phyloP scores from a whole-genome alignment of 2,797 vertebrate species.

The Parotocinclus haroldoi region DNA sequence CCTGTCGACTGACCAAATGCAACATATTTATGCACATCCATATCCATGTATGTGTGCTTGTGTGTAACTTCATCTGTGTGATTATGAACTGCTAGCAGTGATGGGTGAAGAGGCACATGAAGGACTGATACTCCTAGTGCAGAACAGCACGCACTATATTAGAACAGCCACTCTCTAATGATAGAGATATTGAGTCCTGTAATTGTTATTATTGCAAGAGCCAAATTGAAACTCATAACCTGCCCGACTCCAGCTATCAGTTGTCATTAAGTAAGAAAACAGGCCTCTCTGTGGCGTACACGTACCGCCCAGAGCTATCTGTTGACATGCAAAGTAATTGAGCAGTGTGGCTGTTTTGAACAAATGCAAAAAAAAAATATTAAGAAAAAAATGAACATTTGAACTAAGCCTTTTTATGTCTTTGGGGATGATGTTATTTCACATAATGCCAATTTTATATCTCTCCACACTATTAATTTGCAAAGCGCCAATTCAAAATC shows the following conservation, averaged over 20 bases:
- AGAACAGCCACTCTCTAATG: constrained; percentile 61
- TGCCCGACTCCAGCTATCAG: constrained; percentile 76
- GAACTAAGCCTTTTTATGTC: constrained; percentile 77
- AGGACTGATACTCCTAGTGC: constrained; percentile 36
- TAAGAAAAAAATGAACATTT: constrained; percentile 67
- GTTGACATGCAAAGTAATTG: constrained; percentile 77
- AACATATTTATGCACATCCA: too few relatives aligned
- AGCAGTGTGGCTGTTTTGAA: constrained; percentile 65
- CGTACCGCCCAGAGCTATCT: constrained; percentile 71
- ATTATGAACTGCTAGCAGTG: constrained; percentile 44
- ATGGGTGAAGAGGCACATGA: constrained; percentile 43
- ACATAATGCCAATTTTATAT: constrained; percentile 76
- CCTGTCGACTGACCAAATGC: too few relatives aligned
- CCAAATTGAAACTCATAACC: constrained; percentile 80
- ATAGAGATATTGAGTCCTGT: constrained; percentile 72
- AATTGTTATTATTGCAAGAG: constrained; percentile 79
- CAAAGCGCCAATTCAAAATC: constrained; percentile 71
- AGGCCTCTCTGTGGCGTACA: constrained; percentile 50
- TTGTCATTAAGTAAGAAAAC: constrained; percentile 76
- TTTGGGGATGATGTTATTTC: constrained; percentile 76
- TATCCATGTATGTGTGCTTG: not conserved
- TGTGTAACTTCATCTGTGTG: constrained; percentile 12
- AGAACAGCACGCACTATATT: constrained; percentile 42
- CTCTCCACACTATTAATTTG: constrained; percentile 74
- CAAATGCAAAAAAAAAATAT: constrained; percentile 49